These are phyloP conservation scores for Aromia moschata DNA, from an alignment of 2,888 invertebrate genomes.

Conservation along the genomic window DNA sequence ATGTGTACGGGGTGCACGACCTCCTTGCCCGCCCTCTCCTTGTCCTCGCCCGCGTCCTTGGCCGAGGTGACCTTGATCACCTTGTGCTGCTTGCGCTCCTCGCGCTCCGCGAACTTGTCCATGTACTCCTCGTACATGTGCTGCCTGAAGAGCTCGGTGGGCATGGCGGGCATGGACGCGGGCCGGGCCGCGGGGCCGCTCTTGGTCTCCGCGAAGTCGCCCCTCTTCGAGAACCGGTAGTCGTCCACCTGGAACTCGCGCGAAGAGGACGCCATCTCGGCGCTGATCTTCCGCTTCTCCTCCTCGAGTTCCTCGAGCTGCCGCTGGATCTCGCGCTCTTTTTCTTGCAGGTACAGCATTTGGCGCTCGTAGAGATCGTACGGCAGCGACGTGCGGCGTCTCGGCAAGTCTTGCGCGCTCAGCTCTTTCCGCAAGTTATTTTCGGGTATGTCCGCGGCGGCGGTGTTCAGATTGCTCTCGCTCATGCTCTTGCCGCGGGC, in stretches of 20 bases:
- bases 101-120: constrained; percentile 78
- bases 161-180: constrained; percentile 61
- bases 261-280: constrained; percentile 58
- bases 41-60: constrained; percentile 36
- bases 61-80: constrained; percentile 79
- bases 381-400: constrained; percentile 69
- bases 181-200: constrained; percentile 36
- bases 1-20: constrained; percentile 66
- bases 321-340: constrained; percentile 74
- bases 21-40: constrained; percentile 46
- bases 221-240: constrained; percentile 62
- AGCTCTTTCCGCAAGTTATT: constrained; percentile 43
- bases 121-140: constrained; percentile 89
- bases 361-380: constrained; percentile 72
- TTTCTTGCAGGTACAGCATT: constrained; percentile 72
- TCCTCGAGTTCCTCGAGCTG: constrained; percentile 73
- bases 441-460: constrained; percentile 40
- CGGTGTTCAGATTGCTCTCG: constrained; percentile 46
- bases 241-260: constrained; percentile 63
- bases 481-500: constrained; percentile 59
- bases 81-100: constrained; percentile 81
- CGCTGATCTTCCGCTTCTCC: constrained; percentile 62
- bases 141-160: constrained; percentile 77
- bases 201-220: constrained; percentile 61
- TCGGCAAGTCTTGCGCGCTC: constrained; percentile 30